Evolutionary conservation across 1,140 invertebrate genomes (phyloP).

Genomic region (Chrysopa pallens): DNA sequence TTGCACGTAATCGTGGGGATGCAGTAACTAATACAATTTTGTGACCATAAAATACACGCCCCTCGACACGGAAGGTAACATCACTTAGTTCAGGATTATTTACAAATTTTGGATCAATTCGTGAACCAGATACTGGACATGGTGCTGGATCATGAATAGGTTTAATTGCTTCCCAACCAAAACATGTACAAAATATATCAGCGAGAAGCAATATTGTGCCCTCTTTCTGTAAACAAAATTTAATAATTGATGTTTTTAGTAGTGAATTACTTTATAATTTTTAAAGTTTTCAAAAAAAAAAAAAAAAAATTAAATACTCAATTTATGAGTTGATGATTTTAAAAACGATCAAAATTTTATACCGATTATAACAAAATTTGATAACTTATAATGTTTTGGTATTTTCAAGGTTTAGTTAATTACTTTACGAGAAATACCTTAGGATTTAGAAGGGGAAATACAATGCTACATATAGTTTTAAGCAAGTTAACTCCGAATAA

Average conservation of each 20-base stretch:
- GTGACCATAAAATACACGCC: slow-evolving; percentile 82
- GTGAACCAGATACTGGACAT: slow-evolving; percentile 28
- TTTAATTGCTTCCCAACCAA: slow-evolving; percentile 70
- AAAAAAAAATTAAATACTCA: no score
- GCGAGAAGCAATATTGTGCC: slow-evolving; percentile 70
- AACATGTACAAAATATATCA: slow-evolving; percentile 78
- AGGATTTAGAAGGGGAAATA: no score
- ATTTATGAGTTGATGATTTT: no score
- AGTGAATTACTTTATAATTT: no score
- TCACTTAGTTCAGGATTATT: slow-evolving; percentile 84
- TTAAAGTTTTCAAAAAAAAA: no score
- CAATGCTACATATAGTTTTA: no score
- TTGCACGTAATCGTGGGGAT: slow-evolving; percentile 66
- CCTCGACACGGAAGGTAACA: slow-evolving; percentile 80
- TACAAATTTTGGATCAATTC: slow-evolving; percentile 80
- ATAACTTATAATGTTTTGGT: no score
- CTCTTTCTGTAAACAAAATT: slow-evolving; percentile 48
- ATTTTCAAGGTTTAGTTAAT: no score
- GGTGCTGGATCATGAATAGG: slow-evolving; percentile 52
- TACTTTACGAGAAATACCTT: no score
- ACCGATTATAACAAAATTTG: no score
- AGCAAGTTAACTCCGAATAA: no score
- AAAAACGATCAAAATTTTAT: no score
- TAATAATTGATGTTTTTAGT: background rate
- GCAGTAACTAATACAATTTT: slow-evolving; percentile 85